Conservation (phyloP, 2,113 vertebrate species). For the Microcebus lehilahytsara region DNA sequence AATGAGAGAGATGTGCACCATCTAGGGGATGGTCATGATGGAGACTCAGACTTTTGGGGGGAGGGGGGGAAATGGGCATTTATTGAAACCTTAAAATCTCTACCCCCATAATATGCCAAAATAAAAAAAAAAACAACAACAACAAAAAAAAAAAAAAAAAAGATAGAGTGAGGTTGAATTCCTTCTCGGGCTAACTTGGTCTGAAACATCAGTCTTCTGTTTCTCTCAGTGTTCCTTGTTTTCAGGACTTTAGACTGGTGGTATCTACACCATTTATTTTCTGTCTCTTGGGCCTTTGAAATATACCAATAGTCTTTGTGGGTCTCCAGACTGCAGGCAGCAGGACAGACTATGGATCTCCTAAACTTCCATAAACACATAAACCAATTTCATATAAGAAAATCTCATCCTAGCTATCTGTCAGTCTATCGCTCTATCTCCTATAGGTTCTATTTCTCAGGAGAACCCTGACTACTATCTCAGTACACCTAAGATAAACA, state of each 20-base stretch:
- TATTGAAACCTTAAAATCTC: too few species aligned
- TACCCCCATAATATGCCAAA: too few species aligned
- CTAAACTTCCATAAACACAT: background rate
- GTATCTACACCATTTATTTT: background rate
- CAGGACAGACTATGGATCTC: background rate
- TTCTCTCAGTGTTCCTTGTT: background rate
- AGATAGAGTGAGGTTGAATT: background rate
- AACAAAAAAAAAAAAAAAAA: too few species aligned
- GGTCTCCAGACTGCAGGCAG: background rate
- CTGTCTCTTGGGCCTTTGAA: background rate
- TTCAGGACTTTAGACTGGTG: background rate
- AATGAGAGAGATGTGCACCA: too few species aligned
- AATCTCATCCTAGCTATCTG: background rate
- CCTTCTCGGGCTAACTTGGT: background rate
- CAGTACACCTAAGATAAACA: background rate
- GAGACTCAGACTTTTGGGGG: too few species aligned
- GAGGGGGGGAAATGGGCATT: too few species aligned
- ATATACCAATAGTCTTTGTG: background rate
- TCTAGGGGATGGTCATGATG: too few species aligned
- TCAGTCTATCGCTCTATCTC: background rate
- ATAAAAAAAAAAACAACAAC: too few species aligned
- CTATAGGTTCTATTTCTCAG: background rate
- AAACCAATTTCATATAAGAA: background rate
- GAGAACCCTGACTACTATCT: background rate
- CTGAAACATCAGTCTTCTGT: background rate